Base-by-base conservation (phyloP, 1,140 invertebrate genomes). In the Bombus impatiens region DNA sequence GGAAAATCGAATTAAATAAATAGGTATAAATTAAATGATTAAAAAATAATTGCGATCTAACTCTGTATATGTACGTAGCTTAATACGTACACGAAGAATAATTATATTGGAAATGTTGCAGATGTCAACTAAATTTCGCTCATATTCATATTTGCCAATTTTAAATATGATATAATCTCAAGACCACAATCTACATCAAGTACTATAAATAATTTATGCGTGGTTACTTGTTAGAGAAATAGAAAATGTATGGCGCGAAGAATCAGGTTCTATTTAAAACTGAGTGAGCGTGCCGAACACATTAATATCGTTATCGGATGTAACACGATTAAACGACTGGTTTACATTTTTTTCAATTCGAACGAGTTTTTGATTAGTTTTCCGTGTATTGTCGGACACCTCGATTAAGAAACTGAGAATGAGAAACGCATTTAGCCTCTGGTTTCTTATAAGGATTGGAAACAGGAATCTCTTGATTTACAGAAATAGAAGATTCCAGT, bases 181-280 rank as follows among this genome's bases (percentile, higher is more conserved):
- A 77, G 32, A 35, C 32, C 28, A 53, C 67, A 53, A 78, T 77
- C 32, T 53, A 6, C n/a, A 80, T 47, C 35, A 28, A 47, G 8
- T n/a, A 44, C 1, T 3, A 37, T 84, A 47, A 68, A 77, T 78
- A 67, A 70, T 70, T 78, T 13, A 47, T 67, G n/a, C 47, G 15
- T 28, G 74, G 77, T 67, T 15, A 10, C 44, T 57, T 78, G 68
- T 78, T 78, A 78, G 28, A 15, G 62, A 76, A 83, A 83, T 78
- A 28, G 25, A 12, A 32, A 83, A 68, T 83, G 82, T 57, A 70
- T 57, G 70, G 57, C 25, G 62, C 42, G 25, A 18, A n/a, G 47
- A 57, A 84, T 78, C 82, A 78, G 75, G 82, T 84, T 84, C 28
- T n/a, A 37, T 44, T 83, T 67, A 44, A 57, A 32, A 57, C 40